These are phyloP conservation scores for Taurulus bubalis DNA, from an alignment of 2,113 vertebrate species.

Conservation along the genomic window DNA sequence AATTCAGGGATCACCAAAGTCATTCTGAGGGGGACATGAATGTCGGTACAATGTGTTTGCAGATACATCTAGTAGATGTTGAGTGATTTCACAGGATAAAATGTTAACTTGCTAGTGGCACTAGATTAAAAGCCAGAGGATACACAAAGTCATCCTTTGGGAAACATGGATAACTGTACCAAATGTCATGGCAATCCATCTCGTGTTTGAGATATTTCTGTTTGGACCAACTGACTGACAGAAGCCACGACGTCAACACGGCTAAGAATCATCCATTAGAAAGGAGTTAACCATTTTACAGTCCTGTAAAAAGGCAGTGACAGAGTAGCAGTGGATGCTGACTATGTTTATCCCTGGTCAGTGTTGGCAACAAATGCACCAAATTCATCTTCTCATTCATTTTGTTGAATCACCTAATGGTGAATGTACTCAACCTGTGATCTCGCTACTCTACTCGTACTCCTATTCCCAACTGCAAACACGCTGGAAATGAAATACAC, in stretches of 20 bases:
- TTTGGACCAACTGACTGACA: not conserved
- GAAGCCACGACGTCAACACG: not conserved
- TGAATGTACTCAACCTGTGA: constrained; percentile 6
- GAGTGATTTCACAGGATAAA: not conserved
- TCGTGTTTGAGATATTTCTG: not conserved
- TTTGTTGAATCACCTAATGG: constrained; percentile 20
- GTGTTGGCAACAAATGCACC: too few species aligned
- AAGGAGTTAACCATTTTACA: not conserved
- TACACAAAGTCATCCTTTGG: not conserved
- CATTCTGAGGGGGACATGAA: not conserved
- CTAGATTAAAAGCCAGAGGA: not conserved
- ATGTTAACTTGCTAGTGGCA: not conserved
- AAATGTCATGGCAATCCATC: too few species aligned
- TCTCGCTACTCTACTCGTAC: not conserved
- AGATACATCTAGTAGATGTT: not conserved
- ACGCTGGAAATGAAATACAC: not conserved
- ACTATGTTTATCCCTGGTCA: constrained; percentile 4
- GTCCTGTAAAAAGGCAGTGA: not conserved
- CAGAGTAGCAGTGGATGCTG: not conserved
- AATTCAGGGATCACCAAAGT: not conserved
- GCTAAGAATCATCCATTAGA: not conserved
- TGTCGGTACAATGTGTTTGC: not conserved
- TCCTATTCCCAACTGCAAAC: constrained; percentile 3
- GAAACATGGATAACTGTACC: not conserved
- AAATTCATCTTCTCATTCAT: constrained; percentile 38